Evolutionary conservation across 2,113 vertebrate species (phyloP), one percentile per base, ranked within the genome.

Genomic region (Xiphophorus maculatus): DNA sequence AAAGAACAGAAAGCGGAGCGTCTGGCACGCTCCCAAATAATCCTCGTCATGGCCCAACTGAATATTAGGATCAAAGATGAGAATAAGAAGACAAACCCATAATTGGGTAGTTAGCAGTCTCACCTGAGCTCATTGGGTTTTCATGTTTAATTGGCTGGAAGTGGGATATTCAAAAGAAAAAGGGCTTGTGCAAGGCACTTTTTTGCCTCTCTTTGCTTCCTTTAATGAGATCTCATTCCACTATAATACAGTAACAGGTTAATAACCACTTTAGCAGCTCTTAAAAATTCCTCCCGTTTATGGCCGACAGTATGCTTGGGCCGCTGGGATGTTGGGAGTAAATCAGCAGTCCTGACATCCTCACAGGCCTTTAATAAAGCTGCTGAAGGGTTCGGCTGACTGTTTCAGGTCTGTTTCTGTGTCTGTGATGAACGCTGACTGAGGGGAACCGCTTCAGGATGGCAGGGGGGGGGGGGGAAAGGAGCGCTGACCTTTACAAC

Each of bases 201-300:
- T 81, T 5, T 37, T 48, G 79, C 62, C 44, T 48, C 17, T 84
- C 78, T 66, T 70, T 22, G 8, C 77, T 79, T 80, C 79, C 85
- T 93, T 87, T 88, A 90, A 91, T 92, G 88, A 90, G 87, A 87
- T 91, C 88, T 91, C 86, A 93, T 92, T 94, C 88, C 91, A 85
- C 90, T 88, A 82, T 91, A 91, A 92, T 92, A 91, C 77, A 91
- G 85, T 87, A 73, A 81, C 83, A 67, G 67, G 92, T 86, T 93
- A 94, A 90, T 93, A 90, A 92, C 86, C 73, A 82, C 90, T 91
- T 93, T 78, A 90, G 83, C 83, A 87, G 89, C 89, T 94, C 92
- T 90, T 92, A 91, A 93, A 94, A 91, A 94, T 93, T 89, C 91
- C 90, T 89, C 69, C 87, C 77, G 86, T 93, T 93, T 93, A 93